Evolutionary conservation across 2,113 vertebrate species (phyloP).

Genomic region (Malurus alboscapulatus): DNA sequence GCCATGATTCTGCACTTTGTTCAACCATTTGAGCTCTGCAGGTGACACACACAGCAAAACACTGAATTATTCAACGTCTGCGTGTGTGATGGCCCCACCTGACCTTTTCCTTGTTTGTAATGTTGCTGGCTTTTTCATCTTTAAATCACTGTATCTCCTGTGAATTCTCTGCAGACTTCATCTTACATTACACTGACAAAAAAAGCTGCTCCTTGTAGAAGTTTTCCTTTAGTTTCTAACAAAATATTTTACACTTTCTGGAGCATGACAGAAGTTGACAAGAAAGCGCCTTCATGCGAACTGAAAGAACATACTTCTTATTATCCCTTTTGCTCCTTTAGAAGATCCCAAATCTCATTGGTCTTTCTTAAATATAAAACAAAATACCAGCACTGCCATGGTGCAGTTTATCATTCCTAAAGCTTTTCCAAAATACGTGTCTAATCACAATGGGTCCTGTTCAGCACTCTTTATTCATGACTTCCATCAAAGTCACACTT

Average conservation of each 20-base stretch:
- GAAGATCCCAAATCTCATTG: neutral
- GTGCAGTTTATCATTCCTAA: constrained; percentile 51
- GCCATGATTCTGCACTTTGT: neutral
- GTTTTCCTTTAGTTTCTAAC: constrained; percentile 33
- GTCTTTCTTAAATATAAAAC: constrained; percentile 40
- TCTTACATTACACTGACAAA: neutral
- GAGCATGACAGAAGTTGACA: constrained; percentile 6
- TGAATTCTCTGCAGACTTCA: neutral
- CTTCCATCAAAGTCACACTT: constrained; percentile 4
- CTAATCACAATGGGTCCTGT: neutral
- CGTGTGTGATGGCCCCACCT: neutral
- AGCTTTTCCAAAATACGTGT: neutral
- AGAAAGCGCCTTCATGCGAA: constrained; percentile 32
- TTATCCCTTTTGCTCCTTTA: neutral
- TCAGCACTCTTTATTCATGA: neutral
- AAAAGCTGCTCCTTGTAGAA: constrained; percentile 4
- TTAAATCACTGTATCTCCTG: neutral
- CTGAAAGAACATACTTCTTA: neutral
- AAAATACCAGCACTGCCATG: constrained; percentile 1
- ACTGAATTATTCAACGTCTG: constrained; percentile 31
- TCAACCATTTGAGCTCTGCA: neutral
- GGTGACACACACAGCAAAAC: neutral
- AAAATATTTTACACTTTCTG: constrained; percentile 31
- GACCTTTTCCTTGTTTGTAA: constrained; percentile 30
- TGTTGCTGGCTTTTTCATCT: constrained; percentile 21